These are phyloP conservation scores for Platycheirus albimanus DNA, from an alignment of 2,888 invertebrate species.

Conservation along the genomic window DNA sequence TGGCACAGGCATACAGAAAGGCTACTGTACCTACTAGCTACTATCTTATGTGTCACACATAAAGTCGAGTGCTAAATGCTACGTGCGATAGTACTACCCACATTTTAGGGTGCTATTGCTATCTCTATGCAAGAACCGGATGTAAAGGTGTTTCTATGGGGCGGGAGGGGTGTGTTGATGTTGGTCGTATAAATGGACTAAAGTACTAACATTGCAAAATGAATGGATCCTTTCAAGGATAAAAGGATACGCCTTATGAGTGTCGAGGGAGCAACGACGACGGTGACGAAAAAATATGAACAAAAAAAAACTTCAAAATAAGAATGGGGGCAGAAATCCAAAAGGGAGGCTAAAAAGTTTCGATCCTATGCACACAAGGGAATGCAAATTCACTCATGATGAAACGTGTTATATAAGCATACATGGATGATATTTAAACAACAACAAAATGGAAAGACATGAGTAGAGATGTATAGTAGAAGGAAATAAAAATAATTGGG, in stretches of 20 bases:
- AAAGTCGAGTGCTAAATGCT: constrained; percentile 67
- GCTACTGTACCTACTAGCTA: no score
- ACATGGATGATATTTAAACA: constrained; percentile 32
- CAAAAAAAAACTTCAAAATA: constrained; percentile 4
- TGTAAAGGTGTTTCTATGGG: constrained; percentile 34
- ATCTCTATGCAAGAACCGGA: constrained; percentile 17
- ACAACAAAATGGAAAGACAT: background rate
- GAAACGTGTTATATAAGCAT: constrained; percentile 42
- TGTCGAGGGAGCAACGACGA: constrained; percentile 50
- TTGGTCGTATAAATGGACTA: constrained; percentile 67
- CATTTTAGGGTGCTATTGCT: constrained; percentile 38
- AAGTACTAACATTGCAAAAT: constrained; percentile 67
- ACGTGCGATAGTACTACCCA: constrained; percentile 49
- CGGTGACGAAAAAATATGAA: constrained; percentile 4
- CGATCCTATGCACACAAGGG: constrained; percentile 61
- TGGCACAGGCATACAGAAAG: constrained; percentile 18
- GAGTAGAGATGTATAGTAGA: constrained; percentile 4
- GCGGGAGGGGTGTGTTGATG: constrained; percentile 13
- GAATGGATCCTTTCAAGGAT: constrained; percentile 74
- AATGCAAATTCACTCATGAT: constrained; percentile 65
- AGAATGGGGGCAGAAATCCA: constrained; percentile 19
- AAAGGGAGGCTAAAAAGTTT: constrained; percentile 28
- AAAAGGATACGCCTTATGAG: constrained; percentile 73
- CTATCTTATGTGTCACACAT: constrained; percentile 63
- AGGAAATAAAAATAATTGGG: constrained; percentile 36